phyloP scores from a whole-genome alignment of 2,888 invertebrate species.

The Mesochorus sp. region DNA sequence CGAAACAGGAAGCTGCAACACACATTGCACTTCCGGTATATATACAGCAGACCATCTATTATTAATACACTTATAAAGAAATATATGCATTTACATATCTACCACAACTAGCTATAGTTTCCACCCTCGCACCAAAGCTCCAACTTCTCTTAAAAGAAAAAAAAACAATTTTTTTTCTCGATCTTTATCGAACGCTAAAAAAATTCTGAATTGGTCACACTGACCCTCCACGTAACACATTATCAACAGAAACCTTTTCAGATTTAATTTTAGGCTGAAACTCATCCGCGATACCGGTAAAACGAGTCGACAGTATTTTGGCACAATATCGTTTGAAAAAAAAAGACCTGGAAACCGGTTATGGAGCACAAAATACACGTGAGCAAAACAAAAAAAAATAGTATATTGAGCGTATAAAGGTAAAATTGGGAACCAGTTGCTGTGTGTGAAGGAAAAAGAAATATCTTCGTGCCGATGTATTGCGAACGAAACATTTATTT shows the following conservation, averaged over 20 bases:
- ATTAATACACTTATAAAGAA: slow-evolving; percentile 5
- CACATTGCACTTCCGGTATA: slow-evolving; percentile 53
- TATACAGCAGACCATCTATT: slow-evolving; percentile 28
- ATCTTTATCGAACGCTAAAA: too few relatives aligned
- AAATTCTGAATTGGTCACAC: too few relatives aligned
- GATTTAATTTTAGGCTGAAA: not conserved
- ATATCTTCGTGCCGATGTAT: not conserved
- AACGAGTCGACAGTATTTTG: not conserved
- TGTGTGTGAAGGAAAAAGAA: slow-evolving; percentile 1
- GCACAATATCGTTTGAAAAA: not conserved
- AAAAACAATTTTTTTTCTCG: too few relatives aligned
- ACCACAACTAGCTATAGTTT: too few relatives aligned
- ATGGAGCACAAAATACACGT: not conserved
- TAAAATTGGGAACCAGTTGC: slow-evolving; percentile 24
- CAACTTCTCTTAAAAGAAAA: too few relatives aligned
- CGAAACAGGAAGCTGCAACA: slow-evolving; percentile 59
- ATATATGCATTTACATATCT: too few relatives aligned
- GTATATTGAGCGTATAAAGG: too few relatives aligned
- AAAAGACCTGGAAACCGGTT: not conserved
- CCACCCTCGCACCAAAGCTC: too few relatives aligned
- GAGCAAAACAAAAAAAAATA: not conserved
- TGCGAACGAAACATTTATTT: slow-evolving; percentile 49
- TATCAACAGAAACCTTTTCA: too few relatives aligned
- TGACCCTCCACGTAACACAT: too few relatives aligned
- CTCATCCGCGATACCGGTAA: not conserved